Conservation (phyloP, 1,140 invertebrate genomes). For the Anastatus disparis region DNA sequence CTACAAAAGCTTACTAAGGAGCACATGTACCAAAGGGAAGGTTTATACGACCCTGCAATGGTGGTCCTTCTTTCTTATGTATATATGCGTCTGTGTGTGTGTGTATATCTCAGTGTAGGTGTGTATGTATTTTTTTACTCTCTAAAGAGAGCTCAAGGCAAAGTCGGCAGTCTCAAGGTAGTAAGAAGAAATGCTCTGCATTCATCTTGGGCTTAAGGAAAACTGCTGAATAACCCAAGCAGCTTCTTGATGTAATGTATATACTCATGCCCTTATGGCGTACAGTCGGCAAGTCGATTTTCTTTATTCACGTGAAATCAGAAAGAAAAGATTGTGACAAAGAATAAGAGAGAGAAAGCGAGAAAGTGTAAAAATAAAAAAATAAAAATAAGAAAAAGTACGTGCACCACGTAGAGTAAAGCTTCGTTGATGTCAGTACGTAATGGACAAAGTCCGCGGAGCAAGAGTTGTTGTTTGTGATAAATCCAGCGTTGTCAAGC, state of each 20-base stretch:
- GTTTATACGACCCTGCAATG: too few relatives aligned
- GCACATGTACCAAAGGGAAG: background rate
- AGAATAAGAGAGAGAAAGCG: background rate
- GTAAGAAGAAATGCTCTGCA: conserved; percentile 20
- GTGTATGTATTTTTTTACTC: background rate
- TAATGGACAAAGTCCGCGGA: conserved; percentile 23
- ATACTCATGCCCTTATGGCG: background rate
- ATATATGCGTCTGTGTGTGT: too few relatives aligned
- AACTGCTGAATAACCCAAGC: conserved; percentile 31
- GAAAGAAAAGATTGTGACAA: background rate
- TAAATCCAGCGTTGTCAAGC: conserved; percentile 25
- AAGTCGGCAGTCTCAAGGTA: too few relatives aligned
- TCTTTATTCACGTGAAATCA: background rate
- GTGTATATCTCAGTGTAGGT: too few relatives aligned
- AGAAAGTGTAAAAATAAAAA: background rate
- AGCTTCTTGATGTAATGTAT: conserved; percentile 6
- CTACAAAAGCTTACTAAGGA: background rate
- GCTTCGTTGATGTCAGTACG: background rate
- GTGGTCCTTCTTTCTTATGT: too few relatives aligned
- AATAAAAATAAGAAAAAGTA: background rate
- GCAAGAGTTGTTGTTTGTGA: conserved; percentile 29
- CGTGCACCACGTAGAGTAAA: background rate
- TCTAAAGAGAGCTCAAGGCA: background rate
- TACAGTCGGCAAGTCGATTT: conserved; percentile 11
- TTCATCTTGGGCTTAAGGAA: conserved; percentile 28